Base-by-base conservation (phyloP, 2,888 invertebrate genomes). In the Agrilus cyanescens region DNA sequence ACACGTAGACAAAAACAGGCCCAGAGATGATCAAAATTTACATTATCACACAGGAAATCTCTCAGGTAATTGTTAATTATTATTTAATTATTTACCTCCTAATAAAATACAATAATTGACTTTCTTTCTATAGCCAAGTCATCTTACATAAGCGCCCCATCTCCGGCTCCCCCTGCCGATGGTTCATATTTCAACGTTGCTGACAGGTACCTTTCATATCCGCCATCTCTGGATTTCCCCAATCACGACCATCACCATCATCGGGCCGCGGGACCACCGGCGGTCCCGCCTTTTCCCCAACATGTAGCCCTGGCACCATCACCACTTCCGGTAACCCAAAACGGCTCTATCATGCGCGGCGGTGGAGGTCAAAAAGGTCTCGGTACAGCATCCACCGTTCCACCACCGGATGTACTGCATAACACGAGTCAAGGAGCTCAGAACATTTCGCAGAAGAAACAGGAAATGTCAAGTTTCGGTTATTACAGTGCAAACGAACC, bases 101-200 rank as follows among this genome's bases (percentile, higher is more conserved):
- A 12, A 25, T 8, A 29, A 25, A 35, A 41, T n/a, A n/a, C 4
- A 32, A 5, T 41, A 32, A 18, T 34, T 36, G 14, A 12, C n/a
- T 20, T 20, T 34, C 12, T 40, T 34, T 33, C 15, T 20, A 30
- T 66, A 76, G 76, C 73, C 42, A 76, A 78, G 66, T 70, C 73
- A 33, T 75, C 73, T 50, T 77, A 78, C 60, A 74, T 73, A 18
- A 78, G 76, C 3, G 78, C 80, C 31, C 76, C 76, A 46, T 81
- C 83, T 45, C 82, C 84, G 32, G 81, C 83, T 63, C 82, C 82
- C 3, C 84, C 84, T 1, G 71, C 82, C 25, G 84, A 84, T 58
- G 85, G 84, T 38, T 80, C 84, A 31, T 85, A 84, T 61, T 85
- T 82, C 71, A 85, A 85, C 63, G 83, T 84, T 78, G 82, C 84